Evolutionary conservation across 2,113 vertebrate species (phyloP).

Genomic region (Hipposideros armiger): DNA sequence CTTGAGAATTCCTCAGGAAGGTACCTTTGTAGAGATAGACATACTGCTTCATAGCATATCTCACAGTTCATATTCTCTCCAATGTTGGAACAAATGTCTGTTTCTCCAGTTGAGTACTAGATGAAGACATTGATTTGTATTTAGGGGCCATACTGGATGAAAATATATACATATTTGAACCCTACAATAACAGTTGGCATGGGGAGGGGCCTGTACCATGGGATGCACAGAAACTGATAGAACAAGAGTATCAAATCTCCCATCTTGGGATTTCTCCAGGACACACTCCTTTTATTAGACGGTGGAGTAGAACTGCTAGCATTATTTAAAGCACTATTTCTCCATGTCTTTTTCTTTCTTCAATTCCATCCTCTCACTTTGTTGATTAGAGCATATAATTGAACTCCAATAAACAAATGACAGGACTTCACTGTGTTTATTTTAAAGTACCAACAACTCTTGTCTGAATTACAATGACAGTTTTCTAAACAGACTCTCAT

Average conservation of each 20-base stretch:
- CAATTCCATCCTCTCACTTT: neutral
- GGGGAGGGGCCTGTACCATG: neutral
- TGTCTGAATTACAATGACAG: neutral
- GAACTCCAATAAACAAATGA: neutral
- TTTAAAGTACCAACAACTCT: neutral
- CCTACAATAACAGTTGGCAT: neutral
- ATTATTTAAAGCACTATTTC: neutral
- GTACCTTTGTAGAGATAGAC: neutral
- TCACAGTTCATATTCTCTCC: neutral
- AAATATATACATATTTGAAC: neutral
- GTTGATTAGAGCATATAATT: neutral
- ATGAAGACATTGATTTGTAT: neutral
- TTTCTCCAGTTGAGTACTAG: neutral
- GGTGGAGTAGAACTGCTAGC: neutral
- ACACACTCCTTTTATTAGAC: neutral
- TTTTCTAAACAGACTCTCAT: neutral
- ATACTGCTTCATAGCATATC: neutral
- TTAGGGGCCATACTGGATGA: neutral
- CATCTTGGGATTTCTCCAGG: neutral
- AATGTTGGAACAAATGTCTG: neutral
- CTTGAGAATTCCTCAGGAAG: neutral
- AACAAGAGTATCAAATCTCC: neutral
- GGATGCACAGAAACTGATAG: neutral
- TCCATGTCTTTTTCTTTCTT: neutral
- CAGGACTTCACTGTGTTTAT: neutral